Conservation (phyloP, 37 sponge, comb jelly and placozoan genomes). For the Petrosia ficiformis region DNA sequence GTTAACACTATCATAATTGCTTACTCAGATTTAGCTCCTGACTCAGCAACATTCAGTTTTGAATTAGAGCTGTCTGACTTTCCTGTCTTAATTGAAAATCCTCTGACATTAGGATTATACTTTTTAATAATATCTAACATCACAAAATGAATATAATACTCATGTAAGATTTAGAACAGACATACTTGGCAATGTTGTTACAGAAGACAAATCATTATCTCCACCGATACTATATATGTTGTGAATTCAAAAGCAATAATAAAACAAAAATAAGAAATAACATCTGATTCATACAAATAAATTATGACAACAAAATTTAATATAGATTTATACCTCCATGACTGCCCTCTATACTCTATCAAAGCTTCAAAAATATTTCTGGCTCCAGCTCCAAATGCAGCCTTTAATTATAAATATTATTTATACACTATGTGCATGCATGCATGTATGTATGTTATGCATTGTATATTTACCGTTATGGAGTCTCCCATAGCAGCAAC, state of each 20-base stretch:
- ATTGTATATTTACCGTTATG: conserved; percentile 38
- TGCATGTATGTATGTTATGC: neutral
- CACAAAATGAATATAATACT: neutral
- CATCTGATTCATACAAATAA: neutral
- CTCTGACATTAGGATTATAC: conserved; percentile 37
- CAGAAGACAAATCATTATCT: conserved; percentile 9
- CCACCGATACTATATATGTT: conserved; percentile 52
- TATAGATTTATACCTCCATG: conserved; percentile 18
- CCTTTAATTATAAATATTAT: neutral
- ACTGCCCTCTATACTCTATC: conserved; percentile 15
- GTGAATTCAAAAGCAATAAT: neutral
- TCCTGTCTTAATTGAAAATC: conserved; percentile 36
- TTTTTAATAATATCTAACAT: conserved; percentile 38
- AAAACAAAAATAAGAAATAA: neutral
- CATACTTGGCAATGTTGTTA: conserved; percentile 61
- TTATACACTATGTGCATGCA: neutral
- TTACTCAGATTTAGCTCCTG: conserved; percentile 38
- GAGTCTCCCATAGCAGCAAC: conserved; percentile 63
- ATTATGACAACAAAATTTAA: neutral
- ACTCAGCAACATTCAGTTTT: conserved; percentile 26
- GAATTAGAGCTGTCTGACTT: conserved; percentile 14
- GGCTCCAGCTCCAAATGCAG: conserved; percentile 4
- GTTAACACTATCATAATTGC: neutral
- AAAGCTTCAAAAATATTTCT: neutral
- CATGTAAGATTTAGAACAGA: neutral